A percentile compares a stretch with the other conserved stretches of the same genome.
These are phyloP conservation scores for Rotaria socialis DNA, from an alignment of 2,888 invertebrate species.

Conservation along the genomic window DNA sequence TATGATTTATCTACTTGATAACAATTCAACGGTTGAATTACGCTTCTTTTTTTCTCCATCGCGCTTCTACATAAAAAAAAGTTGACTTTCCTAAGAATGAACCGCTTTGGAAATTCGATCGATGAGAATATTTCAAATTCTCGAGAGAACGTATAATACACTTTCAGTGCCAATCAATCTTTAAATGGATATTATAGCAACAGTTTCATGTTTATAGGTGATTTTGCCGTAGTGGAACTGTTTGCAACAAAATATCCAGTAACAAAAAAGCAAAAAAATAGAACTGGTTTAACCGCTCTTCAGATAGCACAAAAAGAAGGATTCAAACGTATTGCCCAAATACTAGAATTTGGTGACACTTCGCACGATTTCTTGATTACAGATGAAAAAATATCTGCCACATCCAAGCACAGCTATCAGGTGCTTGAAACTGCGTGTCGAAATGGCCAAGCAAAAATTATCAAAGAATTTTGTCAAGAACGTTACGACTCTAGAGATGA, in stretches of 20 bases:
- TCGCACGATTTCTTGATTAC: background rate
- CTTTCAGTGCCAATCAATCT: no score
- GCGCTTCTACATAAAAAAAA: no score
- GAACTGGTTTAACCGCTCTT: background rate
- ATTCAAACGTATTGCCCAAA: background rate
- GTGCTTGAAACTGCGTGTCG: no score
- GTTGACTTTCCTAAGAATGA: no score
- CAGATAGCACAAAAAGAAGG: background rate
- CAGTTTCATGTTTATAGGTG: background rate
- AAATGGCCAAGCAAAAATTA: background rate
- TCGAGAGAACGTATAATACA: no score
- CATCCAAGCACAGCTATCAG: background rate
- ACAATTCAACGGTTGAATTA: no score
- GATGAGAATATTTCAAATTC: no score
- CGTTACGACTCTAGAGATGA: background rate
- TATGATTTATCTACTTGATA: no score
- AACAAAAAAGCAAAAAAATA: background rate
- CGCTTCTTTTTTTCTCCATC: no score
- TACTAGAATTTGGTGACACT: background rate
- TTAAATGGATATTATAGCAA: no score
- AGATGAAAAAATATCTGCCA: background rate
- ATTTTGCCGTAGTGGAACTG: background rate
- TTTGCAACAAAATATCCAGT: background rate
- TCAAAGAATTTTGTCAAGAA: background rate
- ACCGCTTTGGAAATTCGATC: no score